Evolutionary conservation across 2,797 vertebrate species (phyloP).

Genomic region (Muraenolepis orangiensis): DNA sequence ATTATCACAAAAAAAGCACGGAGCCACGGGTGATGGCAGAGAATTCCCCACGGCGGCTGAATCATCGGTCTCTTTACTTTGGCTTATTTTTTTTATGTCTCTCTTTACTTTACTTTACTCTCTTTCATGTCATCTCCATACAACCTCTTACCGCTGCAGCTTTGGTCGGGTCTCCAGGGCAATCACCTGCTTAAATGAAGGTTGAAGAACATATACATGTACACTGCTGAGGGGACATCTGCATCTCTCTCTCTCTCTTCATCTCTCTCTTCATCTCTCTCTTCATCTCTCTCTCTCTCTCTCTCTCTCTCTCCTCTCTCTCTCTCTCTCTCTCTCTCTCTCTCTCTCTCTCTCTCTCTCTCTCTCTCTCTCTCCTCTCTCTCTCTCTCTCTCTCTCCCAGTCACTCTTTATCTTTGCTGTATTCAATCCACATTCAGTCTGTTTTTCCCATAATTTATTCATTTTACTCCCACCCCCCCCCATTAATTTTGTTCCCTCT

Average conservation of each 20-base stretch:
- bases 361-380: no score
- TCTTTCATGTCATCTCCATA: not conserved
- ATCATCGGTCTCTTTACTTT: not conserved
- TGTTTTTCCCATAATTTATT: no score
- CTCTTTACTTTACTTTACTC: not conserved
- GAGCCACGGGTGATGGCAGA: not conserved
- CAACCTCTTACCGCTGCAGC: not conserved
- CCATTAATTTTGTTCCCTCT: not conserved
- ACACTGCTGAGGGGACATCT: not conserved
- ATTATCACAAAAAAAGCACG: not conserved
- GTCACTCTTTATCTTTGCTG: not conserved
- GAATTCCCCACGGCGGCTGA: not conserved
- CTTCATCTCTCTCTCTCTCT: no score
- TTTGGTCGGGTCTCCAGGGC: not conserved
- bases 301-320: no score
- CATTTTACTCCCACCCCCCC: not conserved
- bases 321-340: no score
- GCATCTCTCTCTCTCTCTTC: slow-evolving; percentile 11
- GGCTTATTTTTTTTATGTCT: not conserved
- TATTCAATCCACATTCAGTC: no score
- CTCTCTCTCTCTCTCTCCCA: no score
- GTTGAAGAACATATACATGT: not conserved
- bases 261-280: no score
- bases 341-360: no score
- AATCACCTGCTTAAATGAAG: not conserved